Evolutionary conservation across 2,888 invertebrate genomes (phyloP).

Genomic region (Pristionchus arcanus): DNA sequence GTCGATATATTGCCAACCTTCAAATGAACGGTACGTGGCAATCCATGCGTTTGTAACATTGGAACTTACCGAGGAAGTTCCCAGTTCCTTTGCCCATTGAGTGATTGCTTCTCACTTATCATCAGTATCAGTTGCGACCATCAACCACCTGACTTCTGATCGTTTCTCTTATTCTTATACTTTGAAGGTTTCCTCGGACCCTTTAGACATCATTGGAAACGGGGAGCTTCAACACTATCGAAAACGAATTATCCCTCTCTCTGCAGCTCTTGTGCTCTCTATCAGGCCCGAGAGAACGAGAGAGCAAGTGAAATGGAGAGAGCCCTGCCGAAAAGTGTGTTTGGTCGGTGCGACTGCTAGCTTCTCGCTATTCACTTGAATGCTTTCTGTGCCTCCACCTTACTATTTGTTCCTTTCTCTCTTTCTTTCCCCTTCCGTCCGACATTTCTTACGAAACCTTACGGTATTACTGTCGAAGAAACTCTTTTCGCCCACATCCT

Average conservation of each 20-base stretch:
- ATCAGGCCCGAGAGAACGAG: too few relatives aligned
- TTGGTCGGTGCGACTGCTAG: neutral
- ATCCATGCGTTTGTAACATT: too few relatives aligned
- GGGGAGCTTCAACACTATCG: too few relatives aligned
- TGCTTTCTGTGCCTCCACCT: conserved; percentile 1
- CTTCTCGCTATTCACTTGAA: conserved; percentile 6
- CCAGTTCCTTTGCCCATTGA: neutral
- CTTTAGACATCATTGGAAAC: too few relatives aligned
- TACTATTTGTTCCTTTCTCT: conserved; percentile 33
- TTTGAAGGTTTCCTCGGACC: too few relatives aligned
- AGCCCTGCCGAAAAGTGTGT: neutral
- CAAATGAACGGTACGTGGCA: too few relatives aligned
- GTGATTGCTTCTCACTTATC: neutral
- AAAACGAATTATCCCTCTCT: too few relatives aligned
- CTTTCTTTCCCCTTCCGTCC: neutral
- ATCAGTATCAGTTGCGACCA: neutral
- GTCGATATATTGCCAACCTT: too few relatives aligned
- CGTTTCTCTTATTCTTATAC: too few relatives aligned
- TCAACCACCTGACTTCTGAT: too few relatives aligned
- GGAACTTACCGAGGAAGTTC: too few relatives aligned
- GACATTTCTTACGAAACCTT: neutral
- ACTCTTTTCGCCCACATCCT: neutral
- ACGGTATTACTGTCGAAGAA: neutral
- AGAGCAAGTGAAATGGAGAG: neutral
- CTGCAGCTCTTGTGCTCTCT: too few relatives aligned